Base-by-base conservation (phyloP, 2,888 invertebrate genomes). In the Ecdyonurus torrentis region DNA sequence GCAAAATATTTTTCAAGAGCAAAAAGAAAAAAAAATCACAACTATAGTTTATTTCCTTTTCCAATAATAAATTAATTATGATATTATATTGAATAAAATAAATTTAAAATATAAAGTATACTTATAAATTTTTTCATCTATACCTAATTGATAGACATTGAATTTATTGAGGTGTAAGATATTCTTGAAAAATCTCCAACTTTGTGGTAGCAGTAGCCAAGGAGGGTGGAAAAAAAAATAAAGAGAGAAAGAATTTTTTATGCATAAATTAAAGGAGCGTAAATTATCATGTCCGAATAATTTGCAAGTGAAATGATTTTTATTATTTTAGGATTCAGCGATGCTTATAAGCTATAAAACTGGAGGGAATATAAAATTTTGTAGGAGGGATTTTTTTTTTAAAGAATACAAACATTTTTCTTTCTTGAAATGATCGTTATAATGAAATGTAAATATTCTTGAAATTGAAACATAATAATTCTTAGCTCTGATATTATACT, bases 221-320 rank as follows among this genome's bases (percentile, higher is more conserved):
- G 15, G 37, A 37, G 15, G 37, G 37, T 5, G 37, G 37, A 15
- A 37, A 37, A 37, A n/a, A n/a, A n/a, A n/a, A n/a, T n/a, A n/a
- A n/a, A 37, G 37, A 37, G 37, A 37, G 15, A 37, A 15, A 15
- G 15, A 37, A 10, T 37, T 37, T 37, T 37, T 37, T 37, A 37
- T 37, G 37, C 37, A 37, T 37, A 37, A 37, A 37, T 37, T 37
- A 37, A 37, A 37, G 37, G 55, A 55, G 55, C 55, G 55, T 55
- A 55, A 55, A 55, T 55, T 55, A 55, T 55, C 55, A 22, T 55
- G 55, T 55, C 55, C 55, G 55, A 55, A 55, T 20, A 55, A 55
- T 55, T 55, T 55, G 55, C 55, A 55, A 55, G 55, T 55, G n/a
- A 55, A 55, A 55, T 55, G 5, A 22, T 55, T 55, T 55, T 37